phyloP scores from a whole-genome alignment of 23 tunicate genomes.

The Trididemnum nubilum region DNA sequence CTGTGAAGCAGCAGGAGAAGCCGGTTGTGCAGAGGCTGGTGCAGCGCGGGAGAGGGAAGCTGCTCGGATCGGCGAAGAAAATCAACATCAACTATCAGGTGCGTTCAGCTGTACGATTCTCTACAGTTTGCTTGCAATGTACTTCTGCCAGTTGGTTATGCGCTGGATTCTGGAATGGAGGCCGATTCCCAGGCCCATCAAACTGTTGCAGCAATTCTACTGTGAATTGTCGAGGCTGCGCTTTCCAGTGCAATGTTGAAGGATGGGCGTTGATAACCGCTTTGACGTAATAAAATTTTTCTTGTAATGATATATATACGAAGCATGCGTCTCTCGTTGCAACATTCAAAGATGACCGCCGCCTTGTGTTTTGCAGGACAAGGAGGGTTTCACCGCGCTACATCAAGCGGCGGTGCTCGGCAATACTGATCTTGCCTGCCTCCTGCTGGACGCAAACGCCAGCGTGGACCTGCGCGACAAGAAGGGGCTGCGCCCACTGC shows the following conservation, averaged over 20 bases:
- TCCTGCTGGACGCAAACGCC: slow-evolving; percentile 38
- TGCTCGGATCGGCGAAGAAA: slow-evolving; percentile 52
- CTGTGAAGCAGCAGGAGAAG: slow-evolving; percentile 28
- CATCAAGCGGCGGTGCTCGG: slow-evolving; percentile 57
- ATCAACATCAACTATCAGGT: slow-evolving; percentile 58
- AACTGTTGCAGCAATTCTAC: too few relatives aligned
- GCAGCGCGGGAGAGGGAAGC: slow-evolving; percentile 51
- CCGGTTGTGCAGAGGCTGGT: slow-evolving; percentile 42
- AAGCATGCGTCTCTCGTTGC: too few relatives aligned
- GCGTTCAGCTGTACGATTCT: background rate
- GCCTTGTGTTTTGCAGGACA: slow-evolving; percentile 44
- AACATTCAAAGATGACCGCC: too few relatives aligned
- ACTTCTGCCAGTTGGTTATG: background rate
- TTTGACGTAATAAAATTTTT: too few relatives aligned
- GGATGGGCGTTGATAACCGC: too few relatives aligned
- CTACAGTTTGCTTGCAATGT: background rate
- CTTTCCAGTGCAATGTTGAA: too few relatives aligned
- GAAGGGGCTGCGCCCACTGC: slow-evolving; percentile 54
- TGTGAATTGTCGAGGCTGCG: too few relatives aligned
- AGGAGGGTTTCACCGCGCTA: slow-evolving; percentile 52
- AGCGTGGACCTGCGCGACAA: slow-evolving; percentile 39
- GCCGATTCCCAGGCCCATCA: too few relatives aligned
- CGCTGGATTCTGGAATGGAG: too few relatives aligned
- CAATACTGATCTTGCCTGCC: slow-evolving; percentile 31
- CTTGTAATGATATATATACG: too few relatives aligned